Conservation (phyloP, 2,797 vertebrate genomes). For the Sylvia borin region DNA sequence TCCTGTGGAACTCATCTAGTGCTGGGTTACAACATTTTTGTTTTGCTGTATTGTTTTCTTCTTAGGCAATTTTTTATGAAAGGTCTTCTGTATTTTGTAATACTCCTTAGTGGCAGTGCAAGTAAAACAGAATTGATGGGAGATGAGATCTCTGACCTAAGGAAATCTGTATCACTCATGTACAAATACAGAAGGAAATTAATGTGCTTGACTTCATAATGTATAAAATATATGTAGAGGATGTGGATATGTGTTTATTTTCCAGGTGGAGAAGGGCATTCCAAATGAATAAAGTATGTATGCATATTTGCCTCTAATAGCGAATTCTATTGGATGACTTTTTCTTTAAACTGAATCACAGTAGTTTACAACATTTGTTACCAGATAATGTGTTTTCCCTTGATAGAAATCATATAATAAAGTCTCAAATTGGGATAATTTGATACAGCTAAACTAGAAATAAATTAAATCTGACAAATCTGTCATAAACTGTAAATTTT, state of each 20-base stretch:
- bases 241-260: background rate
- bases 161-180: background rate
- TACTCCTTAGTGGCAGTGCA: background rate
- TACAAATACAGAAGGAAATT: background rate
- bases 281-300: background rate
- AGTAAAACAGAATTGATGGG: background rate
- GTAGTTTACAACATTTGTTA: conserved; percentile 33
- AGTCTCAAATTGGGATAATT: conserved; percentile 70
- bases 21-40: background rate
- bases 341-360: background rate
- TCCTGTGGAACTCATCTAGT: background rate
- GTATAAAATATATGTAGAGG: background rate
- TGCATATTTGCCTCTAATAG: background rate
- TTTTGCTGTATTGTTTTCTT: background rate
- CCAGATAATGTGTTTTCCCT: conserved; percentile 41
- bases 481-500: conserved; percentile 77
- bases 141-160: background rate
- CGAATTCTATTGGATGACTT: background rate
- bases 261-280: background rate
- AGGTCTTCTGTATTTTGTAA: background rate
- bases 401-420: conserved; percentile 48
- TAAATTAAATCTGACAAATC: conserved; percentile 80
- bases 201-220: background rate
- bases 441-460: conserved; percentile 69
- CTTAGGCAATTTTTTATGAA: background rate